phyloP scores from a whole-genome alignment of 2,888 invertebrate genomes.

The Drosophila niveifrons region DNA sequence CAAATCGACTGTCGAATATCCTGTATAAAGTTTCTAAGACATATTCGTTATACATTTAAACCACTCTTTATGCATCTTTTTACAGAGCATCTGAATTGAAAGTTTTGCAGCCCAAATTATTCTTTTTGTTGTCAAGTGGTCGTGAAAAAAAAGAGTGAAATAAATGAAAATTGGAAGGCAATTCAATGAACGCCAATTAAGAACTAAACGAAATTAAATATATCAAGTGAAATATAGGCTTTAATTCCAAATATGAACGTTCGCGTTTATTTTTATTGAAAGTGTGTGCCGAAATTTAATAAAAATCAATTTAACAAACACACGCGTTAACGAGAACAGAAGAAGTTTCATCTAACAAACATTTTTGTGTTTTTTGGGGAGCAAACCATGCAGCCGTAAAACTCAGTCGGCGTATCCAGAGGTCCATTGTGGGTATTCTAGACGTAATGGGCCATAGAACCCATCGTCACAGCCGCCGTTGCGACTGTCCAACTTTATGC shows the following conservation, averaged over 20 bases:
- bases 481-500: conserved; percentile 38
- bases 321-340: conserved; percentile 12
- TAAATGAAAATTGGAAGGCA: conserved; percentile 61
- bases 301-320: conserved; percentile 65
- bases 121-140: conserved; percentile 36
- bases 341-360: conserved; percentile 18
- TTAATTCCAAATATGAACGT: conserved; percentile 14
- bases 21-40: conserved; percentile 3
- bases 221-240: conserved; percentile 28
- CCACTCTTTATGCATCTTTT: neutral
- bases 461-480: conserved; percentile 29
- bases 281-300: conserved; percentile 76
- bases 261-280: conserved; percentile 47
- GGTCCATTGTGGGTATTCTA: conserved; percentile 39
- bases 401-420: conserved; percentile 53
- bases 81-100: conserved; percentile 3
- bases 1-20: conserved; percentile 16
- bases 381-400: conserved; percentile 39
- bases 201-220: conserved; percentile 52
- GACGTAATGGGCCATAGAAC: conserved; percentile 57
- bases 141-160: conserved; percentile 26
- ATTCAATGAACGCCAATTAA: conserved; percentile 76
- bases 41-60: neutral
- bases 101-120: conserved; percentile 15
- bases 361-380: conserved; percentile 2